Conservation (phyloP, 2,888 invertebrate species). For the Lottia scabra region DNA sequence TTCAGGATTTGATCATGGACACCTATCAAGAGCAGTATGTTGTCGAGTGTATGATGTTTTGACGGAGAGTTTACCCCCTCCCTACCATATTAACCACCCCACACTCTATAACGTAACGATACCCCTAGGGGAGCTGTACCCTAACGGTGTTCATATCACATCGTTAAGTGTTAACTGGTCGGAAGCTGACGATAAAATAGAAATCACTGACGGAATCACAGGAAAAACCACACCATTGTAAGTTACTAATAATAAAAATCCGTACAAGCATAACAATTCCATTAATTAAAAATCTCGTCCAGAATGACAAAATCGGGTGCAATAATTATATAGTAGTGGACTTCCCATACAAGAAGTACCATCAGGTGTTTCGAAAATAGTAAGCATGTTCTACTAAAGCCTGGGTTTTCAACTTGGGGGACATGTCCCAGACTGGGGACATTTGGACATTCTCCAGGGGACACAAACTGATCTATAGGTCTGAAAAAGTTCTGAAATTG, state of each 20-base stretch:
- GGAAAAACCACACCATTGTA: constrained; percentile 51
- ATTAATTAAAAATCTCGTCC: no score
- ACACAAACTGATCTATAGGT: no score
- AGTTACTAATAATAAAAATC: constrained; percentile 18
- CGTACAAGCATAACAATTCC: background rate
- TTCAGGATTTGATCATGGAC: constrained; percentile 57
- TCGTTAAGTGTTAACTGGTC: constrained; percentile 57
- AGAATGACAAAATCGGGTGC: no score
- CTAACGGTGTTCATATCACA: constrained; percentile 30
- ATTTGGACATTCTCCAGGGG: no score
- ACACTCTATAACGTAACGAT: constrained; percentile 41
- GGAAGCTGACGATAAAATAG: constrained; percentile 48
- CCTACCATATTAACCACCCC: constrained; percentile 53
- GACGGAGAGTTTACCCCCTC: constrained; percentile 40
- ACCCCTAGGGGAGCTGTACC: constrained; percentile 29
- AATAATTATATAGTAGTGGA: no score
- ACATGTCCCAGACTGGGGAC: no score
- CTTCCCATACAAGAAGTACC: no score
- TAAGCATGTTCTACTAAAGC: no score
- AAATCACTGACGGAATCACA: constrained; percentile 47
- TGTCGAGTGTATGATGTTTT: constrained; percentile 58
- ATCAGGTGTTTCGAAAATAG: no score
- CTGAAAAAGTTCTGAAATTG: no score
- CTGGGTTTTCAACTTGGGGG: no score
- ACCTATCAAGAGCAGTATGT: constrained; percentile 58